Evolutionary conservation across 1,140 invertebrate species (phyloP), one percentile per base, ranked within the genome.

Genomic region (Lasaia peninsularis): DNA sequence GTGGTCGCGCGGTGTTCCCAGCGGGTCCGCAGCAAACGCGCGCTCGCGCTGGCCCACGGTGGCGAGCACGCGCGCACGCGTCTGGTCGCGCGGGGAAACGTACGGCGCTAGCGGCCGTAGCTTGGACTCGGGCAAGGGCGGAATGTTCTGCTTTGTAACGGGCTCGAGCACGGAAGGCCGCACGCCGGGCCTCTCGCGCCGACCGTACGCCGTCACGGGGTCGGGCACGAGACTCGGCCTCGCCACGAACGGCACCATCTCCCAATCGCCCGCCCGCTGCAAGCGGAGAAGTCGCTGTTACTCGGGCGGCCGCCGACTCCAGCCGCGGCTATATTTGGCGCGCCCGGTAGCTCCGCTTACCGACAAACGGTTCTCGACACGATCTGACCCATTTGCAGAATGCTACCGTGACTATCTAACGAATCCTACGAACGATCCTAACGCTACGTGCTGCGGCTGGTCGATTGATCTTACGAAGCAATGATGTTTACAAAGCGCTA

Each of bases 241-340:
- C 61, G 95, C 94, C 67, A 96, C 95, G 80, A 92, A 93, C 64
- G 95, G 95, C 75, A 95, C 93, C 91, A 95, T 95, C 84, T 95
- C 94, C 95, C 95, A 96, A 67, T 94, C 94, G 67, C 95, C 93
- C 69, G 91, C 91, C 91, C 92, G 94, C 94, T 95, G 94, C 80
- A 94, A 94, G 80, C 86, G 85, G 86, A 88, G 73, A 82, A 86
- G 69, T 82, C 76, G 78, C 78, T 77, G 80, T 88, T 86, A 84
- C 73, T 86, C 77, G 75, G 69, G 71, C 80, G 74, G 67, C 65
- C 76, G 75, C 67, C 71, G 74, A 63, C 76, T 86, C 83, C 83
- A 88, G 82, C 76, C 82, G 80, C 71, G 79, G 78, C 85, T 89
- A 86, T 89, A 88, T 86, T 89, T 88, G 81, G 83, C 82, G 78